Base-by-base conservation (phyloP, 2,888 invertebrate genomes). In the Eupithecia inturbata region DNA sequence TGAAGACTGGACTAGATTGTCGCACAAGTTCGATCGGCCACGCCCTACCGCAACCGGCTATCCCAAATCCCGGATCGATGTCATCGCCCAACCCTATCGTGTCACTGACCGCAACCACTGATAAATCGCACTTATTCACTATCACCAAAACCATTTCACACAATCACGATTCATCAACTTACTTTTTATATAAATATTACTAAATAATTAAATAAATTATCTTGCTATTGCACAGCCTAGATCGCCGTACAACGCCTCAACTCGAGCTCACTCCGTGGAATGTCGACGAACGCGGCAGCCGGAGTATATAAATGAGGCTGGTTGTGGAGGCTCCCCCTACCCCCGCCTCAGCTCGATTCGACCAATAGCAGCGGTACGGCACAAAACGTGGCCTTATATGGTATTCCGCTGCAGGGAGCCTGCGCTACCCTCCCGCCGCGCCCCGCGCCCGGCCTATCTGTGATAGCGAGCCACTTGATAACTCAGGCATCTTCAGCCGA, bases 281-380 rank as follows among this genome's bases (percentile, higher is more conserved):
- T 95, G 95, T 89, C 89, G 87, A 87, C 91, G 88, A 85, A 82
- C 86, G 90, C 86, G 88, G 87, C 88, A 81, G 83, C 89, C 93
- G 89, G 95, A 94, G 94, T 95, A 95, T 95, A 95, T 94, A 93
- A 92, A 93, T 89, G 94, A 93, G 92, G 91, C 89, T 91, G 93
- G 90, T 93, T 94, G 91, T 93, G 92, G 93, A 86, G 90, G 91
- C 88, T 87, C 92, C 66, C 92, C 93, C 94, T 94, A 93, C 95
- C 95, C 80, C 95, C 93, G 87, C 91, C 87, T 87, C 88, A 82
- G 88, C 85, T 84, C 86, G 86, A 88, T 87, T 92, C 95, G 90
- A 90, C 96, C 96, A 96, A 96, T 96, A 92, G 95, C 91, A 92
- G 77, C 93, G 91, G 95, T 95, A 85, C 85, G 85, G 95, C 91